phyloP scores from a whole-genome alignment of 2,113 vertebrate species.

The Corvus hawaiiensis region DNA sequence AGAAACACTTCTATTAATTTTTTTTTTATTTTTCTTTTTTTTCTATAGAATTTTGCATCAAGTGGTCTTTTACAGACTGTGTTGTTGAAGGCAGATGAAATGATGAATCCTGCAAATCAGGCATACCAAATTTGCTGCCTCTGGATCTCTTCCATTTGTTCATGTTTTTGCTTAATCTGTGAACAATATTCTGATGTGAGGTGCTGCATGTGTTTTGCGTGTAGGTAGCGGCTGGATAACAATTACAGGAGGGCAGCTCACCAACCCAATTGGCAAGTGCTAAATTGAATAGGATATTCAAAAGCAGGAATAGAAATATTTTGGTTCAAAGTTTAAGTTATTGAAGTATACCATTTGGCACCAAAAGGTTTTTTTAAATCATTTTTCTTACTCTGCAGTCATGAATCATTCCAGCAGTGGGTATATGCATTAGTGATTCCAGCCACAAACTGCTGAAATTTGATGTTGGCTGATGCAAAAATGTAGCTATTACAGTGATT shows the following conservation, averaged over 20 bases:
- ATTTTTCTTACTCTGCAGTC: background rate
- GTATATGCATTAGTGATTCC: background rate
- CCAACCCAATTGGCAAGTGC: background rate
- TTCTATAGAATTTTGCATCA: background rate
- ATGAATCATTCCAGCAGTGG: background rate
- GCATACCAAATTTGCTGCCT: background rate
- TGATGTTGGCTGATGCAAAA: background rate
- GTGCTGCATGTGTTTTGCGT: background rate
- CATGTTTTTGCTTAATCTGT: background rate
- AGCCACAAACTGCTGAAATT: background rate
- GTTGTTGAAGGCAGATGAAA: background rate
- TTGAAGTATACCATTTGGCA: conserved; percentile 7
- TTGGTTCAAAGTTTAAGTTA: conserved; percentile 37
- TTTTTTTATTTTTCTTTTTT: background rate
- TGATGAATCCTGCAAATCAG: background rate
- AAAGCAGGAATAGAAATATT: conserved; percentile 10
- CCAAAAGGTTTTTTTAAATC: background rate
- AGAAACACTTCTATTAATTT: background rate
- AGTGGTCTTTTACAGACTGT: background rate
- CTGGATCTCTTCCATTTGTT: background rate
- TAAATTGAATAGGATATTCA: background rate
- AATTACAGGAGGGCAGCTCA: background rate
- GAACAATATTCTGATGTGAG: background rate
- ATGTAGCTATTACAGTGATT: background rate
- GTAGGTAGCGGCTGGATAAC: background rate